Evolutionary conservation across 2,113 vertebrate species (phyloP).

Genomic region (Salvelinus sp.): DNA sequence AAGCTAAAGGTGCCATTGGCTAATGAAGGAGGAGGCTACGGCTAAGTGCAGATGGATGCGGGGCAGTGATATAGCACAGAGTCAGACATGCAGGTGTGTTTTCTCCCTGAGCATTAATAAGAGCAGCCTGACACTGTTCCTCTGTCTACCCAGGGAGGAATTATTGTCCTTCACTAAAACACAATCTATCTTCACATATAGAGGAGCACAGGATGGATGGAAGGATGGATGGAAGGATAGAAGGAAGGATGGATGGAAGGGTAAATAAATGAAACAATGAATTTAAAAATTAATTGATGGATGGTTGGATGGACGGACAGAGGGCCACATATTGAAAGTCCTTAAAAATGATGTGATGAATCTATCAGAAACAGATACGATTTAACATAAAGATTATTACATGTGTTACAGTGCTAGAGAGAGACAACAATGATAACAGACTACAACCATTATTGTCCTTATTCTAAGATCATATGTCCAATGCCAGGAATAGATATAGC

Average conservation of each 20-base stretch:
- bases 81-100: conserved; percentile 52
- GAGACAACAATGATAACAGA: conserved; percentile 10
- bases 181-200: conserved; percentile 43
- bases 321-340: no score
- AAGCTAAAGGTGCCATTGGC: conserved; percentile 73
- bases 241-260: background rate
- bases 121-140: conserved; percentile 46
- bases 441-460: background rate
- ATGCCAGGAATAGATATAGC: conserved; percentile 85
- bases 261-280: background rate
- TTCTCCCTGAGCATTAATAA: conserved; percentile 51
- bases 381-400: no score
- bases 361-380: no score
- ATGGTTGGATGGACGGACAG: background rate
- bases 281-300: background rate
- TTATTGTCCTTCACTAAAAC: conserved; percentile 49
- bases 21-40: conserved; percentile 68
- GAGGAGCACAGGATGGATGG: background rate
- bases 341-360: background rate
- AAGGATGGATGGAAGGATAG: background rate
- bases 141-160: conserved; percentile 29
- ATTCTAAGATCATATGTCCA: conserved; percentile 29
- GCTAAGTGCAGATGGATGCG: conserved; percentile 63
- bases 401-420: background rate
- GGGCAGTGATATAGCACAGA: conserved; percentile 38